These are phyloP conservation scores for Hypotaenidia okinawae DNA, from an alignment of 2,797 vertebrate genomes.

Conservation along the genomic window DNA sequence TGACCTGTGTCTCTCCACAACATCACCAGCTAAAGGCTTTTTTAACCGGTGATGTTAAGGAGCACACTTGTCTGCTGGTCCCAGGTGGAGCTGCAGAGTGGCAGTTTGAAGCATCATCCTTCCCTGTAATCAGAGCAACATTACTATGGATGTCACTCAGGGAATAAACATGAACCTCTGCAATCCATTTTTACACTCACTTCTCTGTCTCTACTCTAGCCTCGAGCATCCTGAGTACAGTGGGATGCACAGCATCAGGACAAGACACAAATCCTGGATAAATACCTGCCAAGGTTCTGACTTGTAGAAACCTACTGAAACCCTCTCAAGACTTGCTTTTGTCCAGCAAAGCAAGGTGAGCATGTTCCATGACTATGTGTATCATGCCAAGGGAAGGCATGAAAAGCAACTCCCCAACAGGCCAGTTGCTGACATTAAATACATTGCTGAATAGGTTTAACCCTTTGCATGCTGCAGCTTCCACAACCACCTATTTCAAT, in stretches of 20 bases:
- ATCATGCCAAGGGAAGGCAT: rapidly evolving
- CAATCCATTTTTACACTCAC: background rate
- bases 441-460: background rate
- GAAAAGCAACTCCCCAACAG: background rate
- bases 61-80: background rate
- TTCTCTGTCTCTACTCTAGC: background rate
- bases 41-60: background rate
- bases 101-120: background rate
- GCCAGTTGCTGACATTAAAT: background rate
- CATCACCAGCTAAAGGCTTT: background rate
- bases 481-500: background rate
- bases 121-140: background rate
- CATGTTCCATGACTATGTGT: background rate
- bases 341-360: background rate
- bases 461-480: background rate
- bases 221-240: background rate
- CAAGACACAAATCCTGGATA: background rate
- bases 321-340: background rate
- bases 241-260: rapidly evolving
- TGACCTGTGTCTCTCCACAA: background rate
- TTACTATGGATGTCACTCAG: background rate
- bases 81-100: background rate
- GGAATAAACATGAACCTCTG: background rate
- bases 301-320: background rate
- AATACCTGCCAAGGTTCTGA: background rate